Percentiles rank a stretch among this genome's conserved stretches.
Evolutionary conservation across 1,140 invertebrate genomes (phyloP).

Genomic region (Macrostomum lignano): DNA sequence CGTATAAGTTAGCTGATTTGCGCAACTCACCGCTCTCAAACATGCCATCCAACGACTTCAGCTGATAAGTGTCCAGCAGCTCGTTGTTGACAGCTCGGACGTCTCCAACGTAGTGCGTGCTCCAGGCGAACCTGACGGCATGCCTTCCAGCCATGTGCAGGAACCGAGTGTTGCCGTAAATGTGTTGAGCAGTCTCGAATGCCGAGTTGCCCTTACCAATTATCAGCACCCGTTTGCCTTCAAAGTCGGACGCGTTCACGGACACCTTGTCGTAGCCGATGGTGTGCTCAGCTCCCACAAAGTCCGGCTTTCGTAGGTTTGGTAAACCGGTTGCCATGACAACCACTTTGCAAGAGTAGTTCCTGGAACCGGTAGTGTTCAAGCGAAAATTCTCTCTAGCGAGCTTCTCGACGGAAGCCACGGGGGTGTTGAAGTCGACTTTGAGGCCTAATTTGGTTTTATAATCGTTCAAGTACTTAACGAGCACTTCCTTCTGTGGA

Average conservation of each 20-base stretch:
- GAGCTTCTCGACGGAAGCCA: no score
- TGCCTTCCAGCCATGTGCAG: constrained; percentile 28
- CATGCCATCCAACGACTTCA: constrained; percentile 28
- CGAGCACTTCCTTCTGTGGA: constrained; percentile 18
- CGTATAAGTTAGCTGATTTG: no score
- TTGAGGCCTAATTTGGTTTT: constrained; percentile 13
- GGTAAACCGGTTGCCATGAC: constrained; percentile 26
- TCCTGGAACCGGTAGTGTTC: no score
- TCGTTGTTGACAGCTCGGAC: constrained; percentile 29
- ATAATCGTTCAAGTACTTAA: constrained; percentile 6
- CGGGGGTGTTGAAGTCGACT: neutral
- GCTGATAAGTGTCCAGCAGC: constrained; percentile 28
- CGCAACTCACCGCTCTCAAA: constrained; percentile 22
- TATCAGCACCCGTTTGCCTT: constrained; percentile 29
- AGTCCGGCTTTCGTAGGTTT: constrained; percentile 16
- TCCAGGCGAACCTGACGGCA: constrained; percentile 28
- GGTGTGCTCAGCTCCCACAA: constrained; percentile 18
- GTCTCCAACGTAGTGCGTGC: constrained; percentile 31
- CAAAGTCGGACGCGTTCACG: constrained; percentile 21
- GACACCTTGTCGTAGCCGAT: constrained; percentile 22
- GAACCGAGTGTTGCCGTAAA: constrained; percentile 25
- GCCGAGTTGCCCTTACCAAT: constrained; percentile 30
- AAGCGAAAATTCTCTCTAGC: no score
- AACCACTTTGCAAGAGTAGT: constrained; percentile 15
- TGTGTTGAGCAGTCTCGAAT: constrained; percentile 28